Conservation (phyloP, 2,113 vertebrate genomes). For the Chaetorhynchus papuensis region DNA sequence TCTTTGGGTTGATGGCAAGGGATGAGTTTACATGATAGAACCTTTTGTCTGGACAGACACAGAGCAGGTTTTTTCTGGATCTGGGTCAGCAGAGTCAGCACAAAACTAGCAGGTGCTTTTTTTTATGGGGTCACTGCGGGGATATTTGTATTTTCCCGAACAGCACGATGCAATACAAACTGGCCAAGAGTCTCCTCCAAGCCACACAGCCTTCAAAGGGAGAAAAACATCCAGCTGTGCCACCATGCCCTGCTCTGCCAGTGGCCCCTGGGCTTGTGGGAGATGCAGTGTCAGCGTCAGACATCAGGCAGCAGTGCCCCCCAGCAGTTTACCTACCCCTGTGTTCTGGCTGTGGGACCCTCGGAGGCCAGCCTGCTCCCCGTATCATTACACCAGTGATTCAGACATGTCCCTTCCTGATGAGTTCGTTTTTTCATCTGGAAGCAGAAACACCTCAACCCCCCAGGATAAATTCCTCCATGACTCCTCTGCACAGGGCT, state of each 20-base stretch:
- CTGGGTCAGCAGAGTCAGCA: neutral
- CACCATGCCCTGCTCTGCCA: neutral
- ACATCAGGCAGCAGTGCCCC: neutral
- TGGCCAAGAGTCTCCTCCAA: neutral
- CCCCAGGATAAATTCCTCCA: neutral
- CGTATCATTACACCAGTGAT: neutral
- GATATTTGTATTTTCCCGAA: neutral
- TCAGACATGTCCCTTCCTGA: neutral
- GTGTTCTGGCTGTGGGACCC: neutral
- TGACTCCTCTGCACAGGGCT: neutral
- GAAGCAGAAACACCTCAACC: neutral
- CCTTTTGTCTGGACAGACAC: neutral
- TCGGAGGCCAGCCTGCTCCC: neutral
- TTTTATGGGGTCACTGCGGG: neutral
- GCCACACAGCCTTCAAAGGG: neutral
- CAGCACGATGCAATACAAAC: fast-evolving
- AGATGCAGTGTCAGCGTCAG: neutral
- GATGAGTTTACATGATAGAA: neutral
- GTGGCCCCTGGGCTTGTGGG: fast-evolving
- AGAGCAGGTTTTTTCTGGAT: neutral
- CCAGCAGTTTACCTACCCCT: neutral
- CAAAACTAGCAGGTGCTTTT: neutral
- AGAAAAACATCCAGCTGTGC: neutral
- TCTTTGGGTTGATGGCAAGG: neutral
- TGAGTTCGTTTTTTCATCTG: neutral